Percentiles rank a stretch among this genome's conserved stretches.
Conservation (phyloP, 1,140 invertebrate genomes). For the Gonioctena quinquepunctata region DNA sequence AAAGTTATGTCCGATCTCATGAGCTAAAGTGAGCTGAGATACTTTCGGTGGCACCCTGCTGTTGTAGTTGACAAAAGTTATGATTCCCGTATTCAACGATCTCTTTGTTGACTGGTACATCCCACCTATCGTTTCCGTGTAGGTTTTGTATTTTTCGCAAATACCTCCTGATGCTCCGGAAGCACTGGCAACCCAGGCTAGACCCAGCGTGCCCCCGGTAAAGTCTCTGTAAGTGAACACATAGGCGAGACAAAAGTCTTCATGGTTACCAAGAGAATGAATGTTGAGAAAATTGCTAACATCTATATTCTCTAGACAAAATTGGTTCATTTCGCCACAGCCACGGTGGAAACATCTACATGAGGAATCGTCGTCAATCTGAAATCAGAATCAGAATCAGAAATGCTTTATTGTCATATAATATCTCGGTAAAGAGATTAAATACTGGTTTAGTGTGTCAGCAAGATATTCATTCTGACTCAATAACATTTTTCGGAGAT, state of each 20-base stretch:
- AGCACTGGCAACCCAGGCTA: slow-evolving; percentile 98
- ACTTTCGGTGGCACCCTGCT: slow-evolving; percentile 95
- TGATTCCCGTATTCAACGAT: slow-evolving; percentile 97
- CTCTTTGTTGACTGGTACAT: slow-evolving; percentile 91
- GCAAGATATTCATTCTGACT: no score
- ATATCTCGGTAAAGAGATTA: no score
- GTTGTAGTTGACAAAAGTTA: slow-evolving; percentile 99
- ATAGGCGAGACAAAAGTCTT: slow-evolving; percentile 97
- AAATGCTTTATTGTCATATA: no score
- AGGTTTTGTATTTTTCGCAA: slow-evolving; percentile 97
- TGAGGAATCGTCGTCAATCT: slow-evolving; percentile 88
- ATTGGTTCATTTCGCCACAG: slow-evolving; percentile 82
- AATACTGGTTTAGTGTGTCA: no score
- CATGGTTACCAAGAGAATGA: slow-evolving; percentile 95
- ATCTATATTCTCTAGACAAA: slow-evolving; percentile 97
- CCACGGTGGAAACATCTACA: slow-evolving; percentile 67
- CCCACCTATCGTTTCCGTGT: slow-evolving; percentile 92
- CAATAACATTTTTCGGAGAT: no score
- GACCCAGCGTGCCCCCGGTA: slow-evolving; percentile 62
- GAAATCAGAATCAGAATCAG: no score
- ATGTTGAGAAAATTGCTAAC: slow-evolving; percentile 99
- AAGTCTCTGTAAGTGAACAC: slow-evolving; percentile 89
- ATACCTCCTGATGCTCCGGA: slow-evolving; percentile 97
- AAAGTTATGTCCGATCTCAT: slow-evolving; percentile 99
- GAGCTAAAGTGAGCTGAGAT: slow-evolving; percentile 95